Conservation (phyloP, 2,113 vertebrate species). For the Epinephelus moara region DNA sequence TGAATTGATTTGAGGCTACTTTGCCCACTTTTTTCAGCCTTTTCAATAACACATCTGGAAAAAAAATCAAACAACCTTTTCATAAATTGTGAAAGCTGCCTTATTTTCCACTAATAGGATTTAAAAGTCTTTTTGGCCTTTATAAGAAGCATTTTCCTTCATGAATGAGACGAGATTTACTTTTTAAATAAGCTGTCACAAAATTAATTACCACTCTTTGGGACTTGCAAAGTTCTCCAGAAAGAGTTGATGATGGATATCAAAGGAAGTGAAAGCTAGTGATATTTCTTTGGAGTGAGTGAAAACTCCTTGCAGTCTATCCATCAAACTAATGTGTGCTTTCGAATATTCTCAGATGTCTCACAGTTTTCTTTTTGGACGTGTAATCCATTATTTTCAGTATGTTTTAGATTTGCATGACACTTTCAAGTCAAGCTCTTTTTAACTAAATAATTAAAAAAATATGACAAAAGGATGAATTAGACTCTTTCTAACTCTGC, state of each 20-base stretch:
- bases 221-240: not conserved
- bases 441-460: conserved; percentile 6
- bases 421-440: conserved; percentile 19
- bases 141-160: conserved; percentile 15
- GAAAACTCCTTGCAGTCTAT: conserved; percentile 15
- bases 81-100: conserved; percentile 1
- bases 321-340: conserved; percentile 2
- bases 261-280: not conserved
- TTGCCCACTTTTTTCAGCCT: not conserved
- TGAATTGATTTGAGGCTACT: conserved; percentile 3
- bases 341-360: conserved; percentile 12
- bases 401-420: conserved; percentile 10
- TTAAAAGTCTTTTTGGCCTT: conserved; percentile 1
- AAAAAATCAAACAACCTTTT: conserved; percentile 19
- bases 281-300: conserved; percentile 34
- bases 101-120: conserved; percentile 11
- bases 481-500: not conserved
- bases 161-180: conserved; percentile 24
- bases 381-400: conserved; percentile 8
- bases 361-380: conserved; percentile 17
- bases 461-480: conserved; percentile 16
- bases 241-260: conserved; percentile 44
- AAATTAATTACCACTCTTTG: conserved; percentile 35
- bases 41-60: conserved; percentile 1
- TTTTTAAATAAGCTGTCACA: conserved; percentile 33